A percentile compares a stretch with the other conserved stretches of the same genome.
Conservation (phyloP, 2,113 vertebrate genomes). For the Lonchura striata region DNA sequence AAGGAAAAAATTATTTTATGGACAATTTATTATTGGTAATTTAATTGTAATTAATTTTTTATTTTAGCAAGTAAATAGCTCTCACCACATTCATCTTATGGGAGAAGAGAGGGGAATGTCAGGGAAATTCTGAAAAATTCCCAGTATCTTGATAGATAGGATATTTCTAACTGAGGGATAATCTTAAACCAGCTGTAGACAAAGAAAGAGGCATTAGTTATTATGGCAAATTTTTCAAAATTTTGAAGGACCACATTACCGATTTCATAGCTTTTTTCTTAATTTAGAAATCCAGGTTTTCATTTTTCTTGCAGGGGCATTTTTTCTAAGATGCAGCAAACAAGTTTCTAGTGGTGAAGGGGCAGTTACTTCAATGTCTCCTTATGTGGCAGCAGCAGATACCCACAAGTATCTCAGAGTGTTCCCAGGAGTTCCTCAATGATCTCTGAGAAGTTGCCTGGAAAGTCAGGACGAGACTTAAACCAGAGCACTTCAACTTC, state of each 20-base stretch:
- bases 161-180: background rate
- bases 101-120: background rate
- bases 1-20: background rate
- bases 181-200: background rate
- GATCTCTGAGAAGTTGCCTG: background rate
- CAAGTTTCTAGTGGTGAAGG: background rate
- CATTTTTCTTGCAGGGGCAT: rapidly evolving
- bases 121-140: background rate
- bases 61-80: background rate
- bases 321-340: background rate
- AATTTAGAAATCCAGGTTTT: background rate
- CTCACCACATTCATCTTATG: background rate
- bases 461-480: background rate
- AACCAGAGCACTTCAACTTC: background rate
- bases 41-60: background rate
- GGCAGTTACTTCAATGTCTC: background rate
- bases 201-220: background rate
- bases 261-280: background rate
- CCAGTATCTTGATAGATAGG: background rate
- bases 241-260: background rate
- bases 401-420: background rate
- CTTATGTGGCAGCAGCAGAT: background rate
- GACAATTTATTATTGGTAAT: background rate
- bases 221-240: background rate
- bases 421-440: background rate